Evolutionary conservation across 2,797 vertebrate species (phyloP).

Genomic region (Threskiornis aethiopicus): DNA sequence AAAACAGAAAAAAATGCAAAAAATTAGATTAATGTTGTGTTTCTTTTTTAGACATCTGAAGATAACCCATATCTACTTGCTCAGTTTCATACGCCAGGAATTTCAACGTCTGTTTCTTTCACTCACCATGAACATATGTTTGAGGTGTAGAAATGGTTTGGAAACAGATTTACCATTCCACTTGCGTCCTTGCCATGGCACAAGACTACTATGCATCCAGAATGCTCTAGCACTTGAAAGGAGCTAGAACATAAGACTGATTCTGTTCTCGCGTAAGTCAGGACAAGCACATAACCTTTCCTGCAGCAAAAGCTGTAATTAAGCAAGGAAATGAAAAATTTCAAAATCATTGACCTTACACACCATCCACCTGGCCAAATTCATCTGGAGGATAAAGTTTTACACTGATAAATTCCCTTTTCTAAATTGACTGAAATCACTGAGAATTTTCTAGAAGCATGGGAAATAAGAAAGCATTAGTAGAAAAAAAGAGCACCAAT

Average conservation of each 20-base stretch:
- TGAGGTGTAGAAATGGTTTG: background rate
- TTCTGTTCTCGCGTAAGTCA: rapidly evolving
- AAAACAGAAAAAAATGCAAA: background rate
- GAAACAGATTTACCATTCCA: background rate
- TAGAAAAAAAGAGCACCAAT: background rate
- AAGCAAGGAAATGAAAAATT: background rate
- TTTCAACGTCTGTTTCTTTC: background rate
- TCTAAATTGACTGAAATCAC: background rate
- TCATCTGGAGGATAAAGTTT: background rate
- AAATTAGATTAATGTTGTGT: background rate
- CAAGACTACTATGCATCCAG: background rate
- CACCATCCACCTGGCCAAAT: background rate
- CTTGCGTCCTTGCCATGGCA: background rate
- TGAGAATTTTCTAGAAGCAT: background rate
- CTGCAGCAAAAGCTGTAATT: background rate
- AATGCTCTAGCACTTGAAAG: background rate
- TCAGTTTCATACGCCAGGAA: background rate
- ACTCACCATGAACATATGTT: background rate
- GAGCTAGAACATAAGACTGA: background rate
- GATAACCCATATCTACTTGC: background rate
- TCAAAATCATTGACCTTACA: background rate
- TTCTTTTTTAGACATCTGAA: background rate
- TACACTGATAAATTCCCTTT: background rate
- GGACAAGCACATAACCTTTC: background rate
- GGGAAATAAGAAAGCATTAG: background rate